Evolutionary conservation across 1,140 invertebrate species (phyloP).

Genomic region (Lepeophtheirus salmonis): DNA sequence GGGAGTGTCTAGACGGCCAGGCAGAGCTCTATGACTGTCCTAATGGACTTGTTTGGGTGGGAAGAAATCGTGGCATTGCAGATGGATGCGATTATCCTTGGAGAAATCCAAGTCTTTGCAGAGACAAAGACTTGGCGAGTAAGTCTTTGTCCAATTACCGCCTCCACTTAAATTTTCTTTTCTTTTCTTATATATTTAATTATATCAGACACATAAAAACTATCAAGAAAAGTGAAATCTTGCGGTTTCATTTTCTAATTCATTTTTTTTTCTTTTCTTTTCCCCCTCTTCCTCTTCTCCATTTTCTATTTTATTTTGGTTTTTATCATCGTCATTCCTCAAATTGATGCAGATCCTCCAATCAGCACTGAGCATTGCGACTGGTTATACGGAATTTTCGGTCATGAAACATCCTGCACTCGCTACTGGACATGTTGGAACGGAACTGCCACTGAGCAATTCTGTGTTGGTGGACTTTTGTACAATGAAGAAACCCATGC

Average conservation of each 20-base stretch:
- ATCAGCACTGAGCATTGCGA: slow-evolving; percentile 67
- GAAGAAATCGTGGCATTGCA: slow-evolving; percentile 60
- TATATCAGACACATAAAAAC: no score
- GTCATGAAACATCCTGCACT: slow-evolving; percentile 76
- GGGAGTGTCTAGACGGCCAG: slow-evolving; percentile 58
- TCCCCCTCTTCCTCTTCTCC: no score
- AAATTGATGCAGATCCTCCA: slow-evolving; percentile 58
- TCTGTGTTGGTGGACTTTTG: slow-evolving; percentile 73
- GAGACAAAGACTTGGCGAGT: slow-evolving; percentile 50
- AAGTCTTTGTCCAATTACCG: slow-evolving; percentile 26
- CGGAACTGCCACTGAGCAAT: slow-evolving; percentile 69
- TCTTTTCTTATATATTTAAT: background rate
- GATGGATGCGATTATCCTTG: slow-evolving; percentile 74
- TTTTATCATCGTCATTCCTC: no score
- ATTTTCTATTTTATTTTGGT: no score
- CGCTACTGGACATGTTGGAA: slow-evolving; percentile 89
- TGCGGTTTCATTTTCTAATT: slow-evolving; percentile 10
- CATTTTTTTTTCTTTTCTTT: no score
- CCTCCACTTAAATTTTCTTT: background rate
- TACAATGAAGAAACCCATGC: slow-evolving; percentile 75
- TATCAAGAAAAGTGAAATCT: background rate
- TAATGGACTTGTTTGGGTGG: slow-evolving; percentile 69
- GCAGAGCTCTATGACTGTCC: slow-evolving; percentile 67
- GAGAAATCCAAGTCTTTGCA: slow-evolving; percentile 58
- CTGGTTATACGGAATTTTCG: slow-evolving; percentile 80